Evolutionary conservation across 2,888 invertebrate genomes (phyloP).

Genomic region (Pterobdella sp.): DNA sequence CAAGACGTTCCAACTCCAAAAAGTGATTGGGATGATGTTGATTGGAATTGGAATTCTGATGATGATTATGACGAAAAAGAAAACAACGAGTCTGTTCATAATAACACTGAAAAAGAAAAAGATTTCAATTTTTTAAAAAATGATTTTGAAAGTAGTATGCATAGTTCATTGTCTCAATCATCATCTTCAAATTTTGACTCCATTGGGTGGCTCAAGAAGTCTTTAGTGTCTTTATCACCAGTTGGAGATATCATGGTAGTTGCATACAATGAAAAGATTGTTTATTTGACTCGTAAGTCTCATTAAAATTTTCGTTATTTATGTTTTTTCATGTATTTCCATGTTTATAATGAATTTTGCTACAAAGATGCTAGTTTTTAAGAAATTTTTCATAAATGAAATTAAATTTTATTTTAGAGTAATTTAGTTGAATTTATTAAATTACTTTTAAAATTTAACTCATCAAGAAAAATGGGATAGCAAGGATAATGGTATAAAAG

Average conservation of each 20-base stretch:
- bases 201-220: constrained; percentile 62
- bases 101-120: background rate
- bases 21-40: constrained; percentile 42
- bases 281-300: constrained; percentile 58
- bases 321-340: background rate
- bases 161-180: background rate
- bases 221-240: constrained; percentile 63
- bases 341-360: constrained; percentile 1
- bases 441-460: background rate
- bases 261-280: constrained; percentile 61
- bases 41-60: constrained; percentile 48
- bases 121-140: background rate
- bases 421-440: background rate
- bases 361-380: background rate
- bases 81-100: constrained; percentile 34
- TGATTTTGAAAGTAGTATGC: background rate
- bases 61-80: constrained; percentile 37
- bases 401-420: background rate
- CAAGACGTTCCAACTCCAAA: background rate
- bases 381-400: background rate
- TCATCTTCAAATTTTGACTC: constrained; percentile 20
- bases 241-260: constrained; percentile 65
- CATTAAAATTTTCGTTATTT: background rate
- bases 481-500: constrained; percentile 42
- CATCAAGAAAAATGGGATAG: constrained; percentile 47